Percentiles rank a stretch among this genome's conserved stretches.
These are phyloP conservation scores for Colletes latitarsis DNA, from an alignment of 1,140 invertebrate genomes.

Conservation along the genomic window DNA sequence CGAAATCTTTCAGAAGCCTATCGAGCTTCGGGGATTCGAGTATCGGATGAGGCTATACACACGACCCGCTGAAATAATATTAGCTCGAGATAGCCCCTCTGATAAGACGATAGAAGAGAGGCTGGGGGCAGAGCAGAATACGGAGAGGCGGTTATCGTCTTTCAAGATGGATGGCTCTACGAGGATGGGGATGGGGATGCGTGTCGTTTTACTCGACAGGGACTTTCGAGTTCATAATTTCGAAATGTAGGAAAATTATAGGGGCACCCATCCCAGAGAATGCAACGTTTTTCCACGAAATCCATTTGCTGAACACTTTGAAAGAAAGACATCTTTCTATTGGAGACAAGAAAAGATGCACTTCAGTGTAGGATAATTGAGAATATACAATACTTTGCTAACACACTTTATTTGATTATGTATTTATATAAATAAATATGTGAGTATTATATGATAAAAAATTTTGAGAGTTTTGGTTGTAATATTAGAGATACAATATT, in stretches of 20 bases:
- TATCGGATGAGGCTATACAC: constrained; percentile 22
- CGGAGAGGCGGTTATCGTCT: constrained; percentile 57
- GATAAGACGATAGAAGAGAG: constrained; percentile 44
- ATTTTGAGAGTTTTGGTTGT: too few relatives aligned
- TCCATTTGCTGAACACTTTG: too few relatives aligned
- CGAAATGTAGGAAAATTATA: not conserved
- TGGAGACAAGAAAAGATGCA: too few relatives aligned
- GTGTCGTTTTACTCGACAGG: not conserved
- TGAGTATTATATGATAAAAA: too few relatives aligned
- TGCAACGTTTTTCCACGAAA: too few relatives aligned
- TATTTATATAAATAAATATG: too few relatives aligned
- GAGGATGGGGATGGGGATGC: not conserved
- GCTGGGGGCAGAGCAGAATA: not conserved
- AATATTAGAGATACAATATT: too few relatives aligned
- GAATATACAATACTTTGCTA: too few relatives aligned
- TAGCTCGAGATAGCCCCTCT: constrained; percentile 50
- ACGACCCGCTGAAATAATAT: constrained; percentile 60
- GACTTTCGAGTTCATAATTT: not conserved
- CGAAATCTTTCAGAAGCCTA: constrained; percentile 13
- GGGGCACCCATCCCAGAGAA: not conserved
- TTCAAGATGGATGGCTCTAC: constrained; percentile 58
- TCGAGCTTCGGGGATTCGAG: constrained; percentile 14
- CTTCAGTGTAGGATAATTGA: too few relatives aligned
- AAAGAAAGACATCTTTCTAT: too few relatives aligned
- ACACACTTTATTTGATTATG: too few relatives aligned